Percentiles rank a stretch among this genome's conserved stretches.
phyloP scores from a whole-genome alignment of 2,113 vertebrate species.

The Nanger granti region DNA sequence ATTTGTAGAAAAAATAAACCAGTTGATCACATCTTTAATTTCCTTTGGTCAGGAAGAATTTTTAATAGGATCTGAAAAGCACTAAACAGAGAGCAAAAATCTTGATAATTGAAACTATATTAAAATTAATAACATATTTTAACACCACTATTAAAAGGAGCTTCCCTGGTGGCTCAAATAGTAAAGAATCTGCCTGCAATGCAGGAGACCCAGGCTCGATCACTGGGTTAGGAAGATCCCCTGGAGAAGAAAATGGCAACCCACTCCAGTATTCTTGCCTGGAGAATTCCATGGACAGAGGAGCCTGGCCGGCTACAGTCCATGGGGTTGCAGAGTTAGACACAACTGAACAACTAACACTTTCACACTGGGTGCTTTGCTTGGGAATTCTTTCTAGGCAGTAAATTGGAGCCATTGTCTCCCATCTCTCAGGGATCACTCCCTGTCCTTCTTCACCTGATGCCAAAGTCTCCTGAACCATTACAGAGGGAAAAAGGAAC shows the following conservation, averaged over 20 bases:
- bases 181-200: neutral
- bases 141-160: neutral
- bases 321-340: neutral
- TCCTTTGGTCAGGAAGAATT: neutral
- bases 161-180: neutral
- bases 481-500: neutral
- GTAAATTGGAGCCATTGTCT: neutral
- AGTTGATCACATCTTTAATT: neutral
- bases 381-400: neutral
- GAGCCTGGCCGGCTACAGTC: neutral
- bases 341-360: neutral
- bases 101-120: neutral
- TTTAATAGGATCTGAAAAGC: neutral
- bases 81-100: neutral
- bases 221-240: neutral
- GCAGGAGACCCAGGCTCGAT: neutral
- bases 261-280: neutral
- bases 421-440: neutral
- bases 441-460: neutral
- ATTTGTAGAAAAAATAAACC: neutral
- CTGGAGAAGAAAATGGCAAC: neutral
- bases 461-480: neutral
- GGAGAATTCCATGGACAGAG: neutral
- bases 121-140: neutral
- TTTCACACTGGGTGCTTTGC: neutral